Evolutionary conservation across 2,888 invertebrate genomes (phyloP).

Genomic region (Molorchus minor): DNA sequence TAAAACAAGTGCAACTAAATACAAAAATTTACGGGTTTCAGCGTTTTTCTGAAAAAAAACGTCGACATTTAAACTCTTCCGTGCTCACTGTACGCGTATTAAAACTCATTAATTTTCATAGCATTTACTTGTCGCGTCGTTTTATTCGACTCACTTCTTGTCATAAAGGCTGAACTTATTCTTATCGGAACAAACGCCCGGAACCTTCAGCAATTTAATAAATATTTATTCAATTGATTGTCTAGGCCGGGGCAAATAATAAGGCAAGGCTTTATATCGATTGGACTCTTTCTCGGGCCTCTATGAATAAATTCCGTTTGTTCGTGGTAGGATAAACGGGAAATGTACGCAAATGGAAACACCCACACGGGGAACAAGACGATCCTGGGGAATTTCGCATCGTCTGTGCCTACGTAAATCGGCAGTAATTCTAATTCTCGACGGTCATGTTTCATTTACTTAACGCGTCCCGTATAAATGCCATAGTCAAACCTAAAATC

Average conservation of each 20-base stretch:
- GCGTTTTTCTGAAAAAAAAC: no score
- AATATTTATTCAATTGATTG: slow-evolving; percentile 10
- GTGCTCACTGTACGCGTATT: no score
- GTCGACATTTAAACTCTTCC: no score
- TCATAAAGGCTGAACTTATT: background rate
- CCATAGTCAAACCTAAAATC: no score
- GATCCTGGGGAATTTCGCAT: background rate
- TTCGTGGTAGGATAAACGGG: background rate
- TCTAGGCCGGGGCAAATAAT: slow-evolving; percentile 13
- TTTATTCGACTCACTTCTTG: no score
- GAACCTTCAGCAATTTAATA: background rate
- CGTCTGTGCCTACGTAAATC: slow-evolving; percentile 1
- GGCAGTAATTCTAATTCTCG: background rate
- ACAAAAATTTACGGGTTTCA: no score
- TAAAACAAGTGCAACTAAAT: no score
- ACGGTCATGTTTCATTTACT: background rate
- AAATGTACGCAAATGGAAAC: slow-evolving; percentile 11
- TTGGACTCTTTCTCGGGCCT: background rate
- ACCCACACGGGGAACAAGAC: slow-evolving; percentile 2
- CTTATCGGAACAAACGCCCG: background rate
- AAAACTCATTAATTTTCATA: no score
- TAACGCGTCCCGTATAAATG: no score
- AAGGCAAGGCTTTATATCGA: slow-evolving; percentile 3
- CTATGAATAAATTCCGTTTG: slow-evolving; percentile 1
- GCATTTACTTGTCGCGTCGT: no score